phyloP scores from a whole-genome alignment of 1,140 invertebrate genomes.

The Panonychus citri region DNA sequence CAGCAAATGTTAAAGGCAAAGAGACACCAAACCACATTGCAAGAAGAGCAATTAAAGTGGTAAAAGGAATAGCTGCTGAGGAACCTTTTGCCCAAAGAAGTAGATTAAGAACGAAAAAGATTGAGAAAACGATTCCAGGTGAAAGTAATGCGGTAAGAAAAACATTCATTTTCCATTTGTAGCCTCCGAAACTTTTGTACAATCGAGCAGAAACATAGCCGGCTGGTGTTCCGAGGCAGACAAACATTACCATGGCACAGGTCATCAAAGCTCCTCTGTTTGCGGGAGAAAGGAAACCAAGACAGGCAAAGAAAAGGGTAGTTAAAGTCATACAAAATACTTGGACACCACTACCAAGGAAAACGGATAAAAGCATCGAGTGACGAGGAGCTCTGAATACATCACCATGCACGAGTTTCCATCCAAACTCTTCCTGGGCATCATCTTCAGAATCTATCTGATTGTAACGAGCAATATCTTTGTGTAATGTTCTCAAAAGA shows the following conservation, averaged over 20 bases:
- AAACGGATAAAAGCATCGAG: conserved; percentile 81
- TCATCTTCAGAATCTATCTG: conserved; percentile 62
- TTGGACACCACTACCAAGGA: conserved; percentile 83
- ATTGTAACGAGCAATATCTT: conserved; percentile 96
- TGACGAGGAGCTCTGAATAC: conserved; percentile 85
- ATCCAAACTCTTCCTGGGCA: conserved; percentile 95
- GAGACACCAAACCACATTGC: conserved; percentile 96
- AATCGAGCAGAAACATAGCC: conserved; percentile 86
- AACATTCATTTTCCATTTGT: conserved; percentile 96
- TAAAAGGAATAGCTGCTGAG: conserved; percentile 87
- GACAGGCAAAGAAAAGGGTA: conserved; percentile 63
- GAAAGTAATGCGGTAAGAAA: conserved; percentile 80
- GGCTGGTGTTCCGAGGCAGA: conserved; percentile 76
- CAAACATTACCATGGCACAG: conserved; percentile 80
- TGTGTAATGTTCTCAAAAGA: conserved; percentile 80
- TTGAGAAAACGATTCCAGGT: conserved; percentile 67
- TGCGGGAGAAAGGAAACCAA: conserved; percentile 91
- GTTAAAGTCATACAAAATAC: conserved; percentile 42
- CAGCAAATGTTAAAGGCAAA: conserved; percentile 86
- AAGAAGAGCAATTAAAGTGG: conserved; percentile 83
- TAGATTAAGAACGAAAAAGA: conserved; percentile 91
- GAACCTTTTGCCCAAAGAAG: conserved; percentile 82
- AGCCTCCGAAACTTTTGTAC: conserved; percentile 89
- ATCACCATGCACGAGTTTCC: conserved; percentile 92
- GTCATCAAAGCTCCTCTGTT: conserved; percentile 97